Percentiles rank a stretch among this genome's conserved stretches.
Evolutionary conservation across 2,797 vertebrate genomes (phyloP).

Genomic region (Pangasius mekongensis): DNA sequence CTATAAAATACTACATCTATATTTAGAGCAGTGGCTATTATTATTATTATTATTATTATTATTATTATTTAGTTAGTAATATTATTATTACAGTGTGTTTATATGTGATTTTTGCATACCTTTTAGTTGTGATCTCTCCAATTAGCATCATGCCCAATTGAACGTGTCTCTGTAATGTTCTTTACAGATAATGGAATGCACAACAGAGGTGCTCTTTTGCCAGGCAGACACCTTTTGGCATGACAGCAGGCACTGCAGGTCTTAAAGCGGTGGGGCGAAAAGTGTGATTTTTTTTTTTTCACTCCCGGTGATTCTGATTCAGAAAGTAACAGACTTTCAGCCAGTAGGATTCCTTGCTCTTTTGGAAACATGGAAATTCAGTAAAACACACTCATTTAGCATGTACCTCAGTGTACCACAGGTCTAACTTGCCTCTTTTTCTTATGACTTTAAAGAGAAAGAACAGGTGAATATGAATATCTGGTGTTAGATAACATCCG

Average conservation of each 20-base stretch:
- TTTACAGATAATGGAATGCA: conserved; percentile 17
- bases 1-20: background rate
- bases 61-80: background rate
- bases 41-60: background rate
- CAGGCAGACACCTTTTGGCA: conserved; percentile 31
- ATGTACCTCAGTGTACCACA: background rate
- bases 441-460: too few species aligned
- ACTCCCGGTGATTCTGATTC: background rate
- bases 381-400: conserved; percentile 1
- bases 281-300: conserved; percentile 24
- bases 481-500: background rate
- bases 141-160: background rate
- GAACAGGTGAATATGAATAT: background rate
- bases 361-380: conserved; percentile 15
- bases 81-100: background rate
- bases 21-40: background rate
- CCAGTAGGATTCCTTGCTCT: conserved; percentile 28
- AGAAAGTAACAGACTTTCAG: conserved; percentile 35
- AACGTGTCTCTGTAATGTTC: conserved; percentile 10
- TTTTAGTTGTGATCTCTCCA: background rate
- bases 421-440: background rate
- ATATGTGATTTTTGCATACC: background rate
- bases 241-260: conserved; percentile 35
- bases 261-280: conserved; percentile 18
- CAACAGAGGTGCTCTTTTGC: conserved; percentile 35